Conservation (phyloP, 2,797 vertebrate species). For the Falco novaeseelandiae region DNA sequence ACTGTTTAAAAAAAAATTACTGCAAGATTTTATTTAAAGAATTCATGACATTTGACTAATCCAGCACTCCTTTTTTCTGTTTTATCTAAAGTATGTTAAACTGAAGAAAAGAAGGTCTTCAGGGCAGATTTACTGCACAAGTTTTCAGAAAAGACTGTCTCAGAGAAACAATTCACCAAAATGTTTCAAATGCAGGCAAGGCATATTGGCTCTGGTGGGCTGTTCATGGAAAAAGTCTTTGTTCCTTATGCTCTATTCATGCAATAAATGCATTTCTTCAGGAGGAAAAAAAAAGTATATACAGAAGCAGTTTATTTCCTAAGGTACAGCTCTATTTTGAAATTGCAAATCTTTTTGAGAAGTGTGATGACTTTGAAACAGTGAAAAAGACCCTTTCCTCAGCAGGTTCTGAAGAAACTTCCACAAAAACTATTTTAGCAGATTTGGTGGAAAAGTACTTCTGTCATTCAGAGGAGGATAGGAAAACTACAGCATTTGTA, state of each 20-base stretch:
- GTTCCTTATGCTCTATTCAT: neutral
- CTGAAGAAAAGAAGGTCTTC: neutral
- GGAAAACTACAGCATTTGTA: neutral
- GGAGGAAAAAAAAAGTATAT: neutral
- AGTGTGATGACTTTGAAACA: neutral
- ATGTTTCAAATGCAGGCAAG: neutral
- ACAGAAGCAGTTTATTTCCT: neutral
- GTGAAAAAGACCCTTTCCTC: neutral
- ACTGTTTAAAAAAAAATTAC: neutral
- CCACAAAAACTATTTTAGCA: neutral
- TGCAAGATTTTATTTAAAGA: neutral
- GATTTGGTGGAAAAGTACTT: neutral
- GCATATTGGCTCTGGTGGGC: neutral
- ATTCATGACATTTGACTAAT: neutral
- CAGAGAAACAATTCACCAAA: neutral
- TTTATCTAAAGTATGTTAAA: neutral
- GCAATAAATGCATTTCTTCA: neutral
- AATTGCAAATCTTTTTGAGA: neutral
- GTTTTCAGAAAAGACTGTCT: neutral
- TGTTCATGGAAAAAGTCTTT: neutral
- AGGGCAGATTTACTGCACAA: neutral
- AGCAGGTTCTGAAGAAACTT: neutral
- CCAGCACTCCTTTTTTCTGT: neutral
- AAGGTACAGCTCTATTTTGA: neutral
- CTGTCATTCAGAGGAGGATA: neutral